phyloP scores from a whole-genome alignment of 2,113 vertebrate species.

The Cavia porcellus region DNA sequence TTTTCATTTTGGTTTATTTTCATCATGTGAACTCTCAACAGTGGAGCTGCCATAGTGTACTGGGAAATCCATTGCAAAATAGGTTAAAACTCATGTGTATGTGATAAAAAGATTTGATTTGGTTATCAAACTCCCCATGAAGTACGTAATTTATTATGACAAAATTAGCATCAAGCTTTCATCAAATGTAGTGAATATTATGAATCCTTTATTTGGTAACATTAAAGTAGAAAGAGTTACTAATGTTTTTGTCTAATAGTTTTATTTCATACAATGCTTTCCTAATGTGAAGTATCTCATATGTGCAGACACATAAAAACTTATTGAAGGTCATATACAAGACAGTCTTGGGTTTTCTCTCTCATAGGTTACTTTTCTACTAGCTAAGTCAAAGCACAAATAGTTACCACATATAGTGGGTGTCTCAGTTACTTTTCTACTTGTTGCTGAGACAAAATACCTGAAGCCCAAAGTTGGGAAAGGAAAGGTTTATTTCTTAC shows the following conservation, averaged over 20 bases:
- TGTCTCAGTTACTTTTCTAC: neutral
- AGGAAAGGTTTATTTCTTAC: too few relatives aligned
- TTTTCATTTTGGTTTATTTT: slow-evolving; percentile 67
- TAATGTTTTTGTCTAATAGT: neutral
- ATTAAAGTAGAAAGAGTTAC: neutral
- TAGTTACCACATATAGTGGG: neutral
- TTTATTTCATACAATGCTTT: neutral
- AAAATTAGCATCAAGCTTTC: neutral
- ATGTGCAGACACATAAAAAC: neutral
- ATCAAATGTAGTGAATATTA: neutral
- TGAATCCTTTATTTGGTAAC: neutral
- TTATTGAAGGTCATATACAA: neutral
- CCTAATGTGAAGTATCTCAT: slow-evolving; percentile 17
- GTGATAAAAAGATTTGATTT: slow-evolving; percentile 14
- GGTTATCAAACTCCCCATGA: neutral
- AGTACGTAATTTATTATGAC: neutral
- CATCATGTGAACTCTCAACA: slow-evolving; percentile 55
- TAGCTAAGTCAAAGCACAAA: neutral
- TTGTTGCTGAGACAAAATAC: too few relatives aligned
- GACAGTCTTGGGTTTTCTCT: neutral
- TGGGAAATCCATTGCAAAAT: slow-evolving; percentile 37
- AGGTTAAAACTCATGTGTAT: neutral
- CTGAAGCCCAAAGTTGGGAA: too few relatives aligned
- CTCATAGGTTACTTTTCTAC: neutral
- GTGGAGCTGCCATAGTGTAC: neutral